phyloP scores from a whole-genome alignment of 2,113 vertebrate species.

The Coptodon bakossiorum region DNA sequence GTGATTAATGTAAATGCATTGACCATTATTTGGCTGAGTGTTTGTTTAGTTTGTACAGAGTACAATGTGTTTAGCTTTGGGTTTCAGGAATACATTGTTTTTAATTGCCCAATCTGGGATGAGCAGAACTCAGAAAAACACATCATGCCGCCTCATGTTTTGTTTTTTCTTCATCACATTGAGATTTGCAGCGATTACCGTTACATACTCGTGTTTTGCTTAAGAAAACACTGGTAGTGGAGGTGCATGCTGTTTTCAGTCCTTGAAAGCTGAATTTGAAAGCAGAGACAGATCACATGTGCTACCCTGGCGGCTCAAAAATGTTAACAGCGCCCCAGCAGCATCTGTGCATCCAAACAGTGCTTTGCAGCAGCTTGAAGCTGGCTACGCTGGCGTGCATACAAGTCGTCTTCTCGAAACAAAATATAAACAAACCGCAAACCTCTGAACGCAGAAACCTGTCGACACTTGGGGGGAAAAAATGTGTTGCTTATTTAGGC shows the following conservation, averaged over 20 bases:
- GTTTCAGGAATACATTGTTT: neutral
- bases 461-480: rapidly evolving
- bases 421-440: neutral
- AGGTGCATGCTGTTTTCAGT: neutral
- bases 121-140: neutral
- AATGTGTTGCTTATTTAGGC: neutral
- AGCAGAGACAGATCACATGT: neutral
- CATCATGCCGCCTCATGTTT: neutral
- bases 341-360: neutral
- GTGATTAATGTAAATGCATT: neutral
- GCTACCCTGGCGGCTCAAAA: neutral
- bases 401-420: neutral
- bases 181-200: neutral
- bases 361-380: neutral
- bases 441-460: neutral
- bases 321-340: neutral
- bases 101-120: neutral
- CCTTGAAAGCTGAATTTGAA: neutral
- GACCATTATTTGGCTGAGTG: neutral
- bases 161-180: neutral
- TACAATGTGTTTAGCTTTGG: too few species aligned
- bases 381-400: neutral
- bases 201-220: neutral
- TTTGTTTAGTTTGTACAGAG: neutral
- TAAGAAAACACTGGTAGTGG: neutral